Evolutionary conservation across 2,113 vertebrate genomes (phyloP).

Genomic region (Aix galericulata): DNA sequence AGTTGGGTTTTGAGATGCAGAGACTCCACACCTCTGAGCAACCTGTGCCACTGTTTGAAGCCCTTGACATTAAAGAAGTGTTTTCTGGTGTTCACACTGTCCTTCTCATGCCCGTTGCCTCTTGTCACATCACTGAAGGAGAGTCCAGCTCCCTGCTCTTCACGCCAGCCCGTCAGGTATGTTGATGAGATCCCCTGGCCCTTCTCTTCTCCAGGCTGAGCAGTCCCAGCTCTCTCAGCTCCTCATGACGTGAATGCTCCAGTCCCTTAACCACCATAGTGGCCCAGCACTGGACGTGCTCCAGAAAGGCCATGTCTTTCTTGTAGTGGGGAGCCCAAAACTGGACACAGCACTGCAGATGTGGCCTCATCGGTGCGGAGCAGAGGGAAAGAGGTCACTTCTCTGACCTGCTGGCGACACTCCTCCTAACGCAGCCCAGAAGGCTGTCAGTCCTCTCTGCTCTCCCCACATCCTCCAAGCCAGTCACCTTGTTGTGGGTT

Average conservation of each 20-base stretch:
- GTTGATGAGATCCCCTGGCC: accelerated
- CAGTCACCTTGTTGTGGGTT: neutral
- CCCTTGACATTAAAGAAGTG: neutral
- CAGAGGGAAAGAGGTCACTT: neutral
- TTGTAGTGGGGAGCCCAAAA: neutral
- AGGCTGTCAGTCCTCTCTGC: neutral
- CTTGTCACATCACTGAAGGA: neutral
- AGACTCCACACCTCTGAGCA: neutral
- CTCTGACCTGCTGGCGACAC: accelerated
- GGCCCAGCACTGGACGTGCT: neutral
- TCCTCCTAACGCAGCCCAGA: neutral
- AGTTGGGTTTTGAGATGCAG: neutral
- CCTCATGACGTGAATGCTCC: neutral
- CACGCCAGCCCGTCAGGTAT: neutral
- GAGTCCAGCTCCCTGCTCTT: neutral
- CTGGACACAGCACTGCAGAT: neutral
- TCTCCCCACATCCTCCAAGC: neutral
- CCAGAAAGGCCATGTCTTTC: neutral
- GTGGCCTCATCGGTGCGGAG: neutral
- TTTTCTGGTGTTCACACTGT: neutral
- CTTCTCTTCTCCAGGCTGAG: neutral
- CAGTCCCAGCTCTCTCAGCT: neutral
- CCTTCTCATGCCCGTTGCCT: neutral
- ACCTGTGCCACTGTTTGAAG: neutral
- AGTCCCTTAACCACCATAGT: neutral